Evolutionary conservation across 2,797 vertebrate species (phyloP).

Genomic region (Alosa sapidissima): DNA sequence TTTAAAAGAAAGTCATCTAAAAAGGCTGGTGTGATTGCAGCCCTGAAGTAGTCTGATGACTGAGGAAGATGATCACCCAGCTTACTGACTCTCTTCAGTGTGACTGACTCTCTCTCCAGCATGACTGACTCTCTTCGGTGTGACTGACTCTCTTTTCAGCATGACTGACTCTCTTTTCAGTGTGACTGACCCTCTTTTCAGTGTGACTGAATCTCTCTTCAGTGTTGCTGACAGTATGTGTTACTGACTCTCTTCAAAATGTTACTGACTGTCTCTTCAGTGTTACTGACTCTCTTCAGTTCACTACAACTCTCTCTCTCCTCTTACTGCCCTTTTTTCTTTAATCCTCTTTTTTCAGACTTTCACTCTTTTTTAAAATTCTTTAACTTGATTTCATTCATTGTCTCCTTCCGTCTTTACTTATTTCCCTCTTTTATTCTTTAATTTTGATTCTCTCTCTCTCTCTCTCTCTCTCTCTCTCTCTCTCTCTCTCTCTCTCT

Average conservation of each 20-base stretch:
- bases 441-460: neutral
- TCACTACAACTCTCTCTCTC: too few relatives aligned
- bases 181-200: neutral
- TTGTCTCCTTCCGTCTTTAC: neutral
- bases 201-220: neutral
- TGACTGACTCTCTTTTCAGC: too few relatives aligned
- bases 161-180: too few relatives aligned
- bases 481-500: neutral
- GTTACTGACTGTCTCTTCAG: too few relatives aligned
- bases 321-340: neutral
- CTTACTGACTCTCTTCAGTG: neutral
- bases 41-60: too few relatives aligned
- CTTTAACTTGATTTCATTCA: neutral
- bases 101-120: neutral
- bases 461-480: neutral
- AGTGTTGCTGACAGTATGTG: slow-evolving; percentile 4
- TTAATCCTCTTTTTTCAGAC: neutral
- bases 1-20: neutral
- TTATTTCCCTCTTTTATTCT: neutral
- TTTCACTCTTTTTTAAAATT: neutral
- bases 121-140: neutral
- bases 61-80: too few relatives aligned
- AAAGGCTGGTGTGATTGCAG: neutral
- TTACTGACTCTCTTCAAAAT: neutral
- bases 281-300: too few relatives aligned